phyloP scores from a whole-genome alignment of 2,888 invertebrate genomes.

The Nymphalis urticae region DNA sequence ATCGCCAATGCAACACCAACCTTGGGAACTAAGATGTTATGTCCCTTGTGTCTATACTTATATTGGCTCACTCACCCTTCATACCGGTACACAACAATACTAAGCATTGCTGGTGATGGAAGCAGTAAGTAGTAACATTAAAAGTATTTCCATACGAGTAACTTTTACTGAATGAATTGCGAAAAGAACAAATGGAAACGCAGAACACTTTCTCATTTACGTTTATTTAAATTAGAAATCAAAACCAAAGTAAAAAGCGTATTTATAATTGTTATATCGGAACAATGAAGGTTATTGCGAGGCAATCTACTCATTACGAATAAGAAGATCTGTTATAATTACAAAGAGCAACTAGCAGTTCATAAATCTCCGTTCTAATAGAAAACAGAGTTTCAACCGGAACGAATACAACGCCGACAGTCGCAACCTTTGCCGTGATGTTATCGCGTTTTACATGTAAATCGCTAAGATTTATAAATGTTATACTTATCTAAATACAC shows the following conservation, averaged over 20 bases:
- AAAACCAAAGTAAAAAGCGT: constrained; percentile 12
- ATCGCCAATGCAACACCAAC: no score
- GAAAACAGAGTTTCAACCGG: constrained; percentile 44
- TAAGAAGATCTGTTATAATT: constrained; percentile 43
- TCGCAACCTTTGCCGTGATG: constrained; percentile 45
- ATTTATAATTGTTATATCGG: constrained; percentile 30
- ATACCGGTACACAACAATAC: no score
- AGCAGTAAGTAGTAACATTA: background rate
- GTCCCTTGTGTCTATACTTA: no score
- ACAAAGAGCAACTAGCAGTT: constrained; percentile 39
- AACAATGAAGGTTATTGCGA: constrained; percentile 31
- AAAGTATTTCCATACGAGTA: background rate
- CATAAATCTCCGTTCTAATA: constrained; percentile 46
- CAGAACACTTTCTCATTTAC: constrained; percentile 3
- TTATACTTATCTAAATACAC: constrained; percentile 23
- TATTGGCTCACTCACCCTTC: no score
- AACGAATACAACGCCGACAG: constrained; percentile 41
- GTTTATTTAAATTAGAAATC: constrained; percentile 5
- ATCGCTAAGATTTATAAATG: constrained; percentile 45
- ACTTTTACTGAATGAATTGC: constrained; percentile 5
- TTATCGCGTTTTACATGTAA: constrained; percentile 43
- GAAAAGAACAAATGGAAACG: constrained; percentile 1
- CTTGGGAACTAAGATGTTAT: no score
- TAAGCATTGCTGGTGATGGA: no score
- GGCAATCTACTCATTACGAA: constrained; percentile 30